These are phyloP conservation scores for Drosophila bifasciata DNA, from an alignment of 1,140 invertebrate species.

Conservation along the genomic window DNA sequence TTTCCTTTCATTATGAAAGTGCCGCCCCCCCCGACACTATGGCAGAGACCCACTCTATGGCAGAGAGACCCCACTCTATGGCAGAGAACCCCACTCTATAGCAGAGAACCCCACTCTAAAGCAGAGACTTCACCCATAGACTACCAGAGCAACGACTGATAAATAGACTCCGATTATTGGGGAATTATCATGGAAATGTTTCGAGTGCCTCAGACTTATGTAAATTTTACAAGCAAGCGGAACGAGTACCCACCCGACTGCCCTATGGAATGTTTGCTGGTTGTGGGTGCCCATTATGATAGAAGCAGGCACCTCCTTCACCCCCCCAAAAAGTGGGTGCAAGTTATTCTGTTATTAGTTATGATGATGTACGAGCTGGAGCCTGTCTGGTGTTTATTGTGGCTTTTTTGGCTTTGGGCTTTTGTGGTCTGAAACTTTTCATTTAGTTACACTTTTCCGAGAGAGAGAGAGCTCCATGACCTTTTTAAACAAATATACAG, in stretches of 20 bases:
- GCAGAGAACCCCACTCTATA: neutral
- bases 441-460: slow-evolving; percentile 28
- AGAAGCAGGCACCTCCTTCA: neutral
- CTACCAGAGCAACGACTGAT: slow-evolving; percentile 23
- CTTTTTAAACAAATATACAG: slow-evolving; percentile 30
- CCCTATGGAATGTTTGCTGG: slow-evolving; percentile 1
- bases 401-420: neutral
- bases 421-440: slow-evolving; percentile 26
- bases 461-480: slow-evolving; percentile 37
- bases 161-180: slow-evolving; percentile 52
- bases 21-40: neutral
- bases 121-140: neutral
- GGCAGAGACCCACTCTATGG: neutral
- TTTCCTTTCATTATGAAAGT: slow-evolving; percentile 51
- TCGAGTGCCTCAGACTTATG: slow-evolving; percentile 9
- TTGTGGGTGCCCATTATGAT: slow-evolving; percentile 35
- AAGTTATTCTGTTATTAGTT: slow-evolving; percentile 3
- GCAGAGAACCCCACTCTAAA: neutral
- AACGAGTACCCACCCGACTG: slow-evolving; percentile 13
- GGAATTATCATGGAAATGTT: slow-evolving; percentile 46
- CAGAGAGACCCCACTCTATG: no score
- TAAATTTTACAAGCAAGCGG: slow-evolving; percentile 30
- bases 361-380: neutral
- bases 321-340: neutral
- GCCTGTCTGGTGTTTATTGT: slow-evolving; percentile 17